A percentile compares a stretch with the other conserved stretches of the same genome.
These are phyloP conservation scores for Geotrypetes seraphini DNA, from an alignment of 2,797 vertebrate species.

Conservation along the genomic window DNA sequence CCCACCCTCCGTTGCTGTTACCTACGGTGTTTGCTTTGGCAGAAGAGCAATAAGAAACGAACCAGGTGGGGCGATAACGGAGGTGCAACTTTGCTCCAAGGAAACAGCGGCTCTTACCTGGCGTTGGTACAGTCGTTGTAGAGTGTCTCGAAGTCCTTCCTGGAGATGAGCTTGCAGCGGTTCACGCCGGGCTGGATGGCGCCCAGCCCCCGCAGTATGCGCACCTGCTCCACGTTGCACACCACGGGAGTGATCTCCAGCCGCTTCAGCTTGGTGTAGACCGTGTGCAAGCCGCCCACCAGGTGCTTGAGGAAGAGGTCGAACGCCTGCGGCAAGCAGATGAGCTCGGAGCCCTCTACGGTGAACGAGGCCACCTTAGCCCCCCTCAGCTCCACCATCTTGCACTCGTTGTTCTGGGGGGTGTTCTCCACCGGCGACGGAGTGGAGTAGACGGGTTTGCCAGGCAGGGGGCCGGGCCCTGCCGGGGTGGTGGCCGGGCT, in stretches of 20 bases:
- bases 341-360: slow-evolving; percentile 93
- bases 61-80: accelerated
- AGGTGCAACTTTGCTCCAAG: neutral
- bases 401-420: slow-evolving; percentile 97
- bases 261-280: slow-evolving; percentile 98
- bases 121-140: slow-evolving; percentile 98
- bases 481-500: slow-evolving; percentile 44
- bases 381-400: slow-evolving; percentile 93
- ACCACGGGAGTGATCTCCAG: slow-evolving; percentile 97
- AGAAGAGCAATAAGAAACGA: neutral
- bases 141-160: slow-evolving; percentile 95
- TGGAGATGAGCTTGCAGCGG: slow-evolving; percentile 97
- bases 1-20: too few relatives aligned
- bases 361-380: slow-evolving; percentile 97
- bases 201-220: slow-evolving; percentile 90
- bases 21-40: too few relatives aligned
- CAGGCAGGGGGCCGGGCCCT: slow-evolving; percentile 52
- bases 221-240: slow-evolving; percentile 97
- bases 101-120: slow-evolving; percentile 58
- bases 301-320: slow-evolving; percentile 98
- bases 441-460: slow-evolving; percentile 94
- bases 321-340: slow-evolving; percentile 96
- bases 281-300: slow-evolving; percentile 95
- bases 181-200: slow-evolving; percentile 97
- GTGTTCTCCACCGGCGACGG: slow-evolving; percentile 97